Percentiles rank a stretch among this genome's conserved stretches.
phyloP scores from a whole-genome alignment of 2,888 invertebrate species.

The Leucophenga maculata region DNA sequence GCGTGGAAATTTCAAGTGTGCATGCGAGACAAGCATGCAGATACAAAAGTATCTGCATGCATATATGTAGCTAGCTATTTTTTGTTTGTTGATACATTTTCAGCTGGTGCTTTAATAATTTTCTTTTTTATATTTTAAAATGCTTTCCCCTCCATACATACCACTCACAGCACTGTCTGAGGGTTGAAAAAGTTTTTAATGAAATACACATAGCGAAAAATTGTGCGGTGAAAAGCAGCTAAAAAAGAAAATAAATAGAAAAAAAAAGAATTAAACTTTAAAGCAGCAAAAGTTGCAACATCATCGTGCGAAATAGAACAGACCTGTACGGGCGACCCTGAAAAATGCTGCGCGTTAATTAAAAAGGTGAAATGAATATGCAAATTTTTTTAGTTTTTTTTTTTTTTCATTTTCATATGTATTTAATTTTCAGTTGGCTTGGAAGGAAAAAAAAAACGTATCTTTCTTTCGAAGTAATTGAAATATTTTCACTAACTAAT shows the following conservation, averaged over 20 bases:
- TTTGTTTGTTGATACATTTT: constrained; percentile 56
- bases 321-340: constrained; percentile 11
- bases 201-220: constrained; percentile 12
- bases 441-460: neutral
- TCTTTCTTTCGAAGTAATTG: constrained; percentile 40
- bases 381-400: constrained; percentile 16
- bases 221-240: neutral
- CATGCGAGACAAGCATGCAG: neutral
- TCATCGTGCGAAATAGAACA: constrained; percentile 20
- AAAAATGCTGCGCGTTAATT: constrained; percentile 13
- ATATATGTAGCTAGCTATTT: too few species aligned
- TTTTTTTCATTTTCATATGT: constrained; percentile 40
- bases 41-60: neutral
- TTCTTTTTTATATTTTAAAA: constrained; percentile 40
- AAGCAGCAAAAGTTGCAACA: constrained; percentile 26
- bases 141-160: neutral
- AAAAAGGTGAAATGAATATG: constrained; percentile 19
- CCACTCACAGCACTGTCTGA: neutral
- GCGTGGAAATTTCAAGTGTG: constrained; percentile 13
- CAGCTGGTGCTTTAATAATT: constrained; percentile 3
- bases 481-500: constrained; percentile 57
- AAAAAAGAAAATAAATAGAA: too few species aligned
- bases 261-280: too few species aligned
- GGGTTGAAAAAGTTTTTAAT: constrained; percentile 19
- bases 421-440: neutral